phyloP scores from a whole-genome alignment of 64 coral and sea anemone genomes.

The Actinia tenebrosa region DNA sequence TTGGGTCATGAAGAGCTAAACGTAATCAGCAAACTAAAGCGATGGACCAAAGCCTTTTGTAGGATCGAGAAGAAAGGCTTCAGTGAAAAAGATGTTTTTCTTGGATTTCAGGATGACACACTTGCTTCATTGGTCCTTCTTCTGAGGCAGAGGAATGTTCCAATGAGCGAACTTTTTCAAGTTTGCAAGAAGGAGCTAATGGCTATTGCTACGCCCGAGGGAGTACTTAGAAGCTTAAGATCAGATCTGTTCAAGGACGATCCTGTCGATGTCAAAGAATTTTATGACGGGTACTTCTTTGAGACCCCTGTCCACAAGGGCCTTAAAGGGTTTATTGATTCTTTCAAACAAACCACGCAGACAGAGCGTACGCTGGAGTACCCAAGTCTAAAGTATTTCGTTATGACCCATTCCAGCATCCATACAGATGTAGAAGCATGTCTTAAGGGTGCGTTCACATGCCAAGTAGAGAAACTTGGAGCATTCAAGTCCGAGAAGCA shows the following conservation, averaged over 20 bases:
- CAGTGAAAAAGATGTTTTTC: slow-evolving; percentile 68
- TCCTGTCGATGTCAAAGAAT: slow-evolving; percentile 28
- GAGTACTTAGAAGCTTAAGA: slow-evolving; percentile 66
- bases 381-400: slow-evolving; percentile 26
- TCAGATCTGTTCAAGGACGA: slow-evolving; percentile 28
- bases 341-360: neutral
- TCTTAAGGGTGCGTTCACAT: slow-evolving; percentile 33
- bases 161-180: slow-evolving; percentile 42
- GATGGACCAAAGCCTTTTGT: slow-evolving; percentile 54
- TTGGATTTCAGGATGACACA: slow-evolving; percentile 80
- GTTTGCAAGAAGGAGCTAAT: slow-evolving; percentile 77
- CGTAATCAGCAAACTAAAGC: slow-evolving; percentile 24
- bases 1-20: slow-evolving; percentile 38
- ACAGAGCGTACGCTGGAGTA: neutral
- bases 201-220: slow-evolving; percentile 76
- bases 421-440: slow-evolving; percentile 50
- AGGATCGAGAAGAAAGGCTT: slow-evolving; percentile 42
- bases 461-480: slow-evolving; percentile 76
- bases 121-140: slow-evolving; percentile 71
- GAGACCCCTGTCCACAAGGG: slow-evolving; percentile 67
- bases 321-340: slow-evolving; percentile 44
- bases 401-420: slow-evolving; percentile 84
- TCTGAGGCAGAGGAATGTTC: slow-evolving; percentile 11
- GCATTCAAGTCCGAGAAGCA: slow-evolving; percentile 94
- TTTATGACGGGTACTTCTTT: slow-evolving; percentile 42